Conservation (phyloP, 1,140 invertebrate species). For the Drosophila parvula region DNA sequence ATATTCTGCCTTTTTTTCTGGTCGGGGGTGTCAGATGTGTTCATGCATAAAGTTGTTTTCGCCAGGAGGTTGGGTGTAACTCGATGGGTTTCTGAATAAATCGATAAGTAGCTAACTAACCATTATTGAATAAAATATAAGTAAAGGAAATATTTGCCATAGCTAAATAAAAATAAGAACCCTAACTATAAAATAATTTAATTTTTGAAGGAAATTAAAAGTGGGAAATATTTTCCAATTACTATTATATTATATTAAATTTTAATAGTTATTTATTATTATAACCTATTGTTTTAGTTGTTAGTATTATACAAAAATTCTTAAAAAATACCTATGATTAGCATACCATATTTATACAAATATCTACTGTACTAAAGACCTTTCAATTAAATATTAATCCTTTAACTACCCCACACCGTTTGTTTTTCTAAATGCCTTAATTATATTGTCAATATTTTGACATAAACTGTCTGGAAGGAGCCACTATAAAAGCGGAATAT, state of each 20-base stretch:
- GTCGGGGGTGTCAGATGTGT: constrained; percentile 68
- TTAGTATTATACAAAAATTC: background rate
- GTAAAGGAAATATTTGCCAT: background rate
- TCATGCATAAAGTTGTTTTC: constrained; percentile 63
- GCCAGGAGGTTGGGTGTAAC: background rate
- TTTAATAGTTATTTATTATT: too few species aligned
- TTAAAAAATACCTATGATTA: background rate
- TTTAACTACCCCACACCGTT: constrained; percentile 8
- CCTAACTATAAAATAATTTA: too few species aligned
- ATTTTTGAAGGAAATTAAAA: too few species aligned
- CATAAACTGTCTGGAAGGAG: background rate
- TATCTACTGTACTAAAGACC: background rate
- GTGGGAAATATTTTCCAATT: too few species aligned
- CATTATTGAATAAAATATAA: background rate
- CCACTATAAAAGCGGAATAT: constrained; percentile 36
- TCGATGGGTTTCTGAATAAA: background rate
- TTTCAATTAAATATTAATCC: background rate
- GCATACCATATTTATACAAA: background rate
- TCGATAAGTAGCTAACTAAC: constrained; percentile 4
- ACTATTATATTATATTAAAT: too few species aligned
- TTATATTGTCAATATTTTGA: constrained; percentile 67
- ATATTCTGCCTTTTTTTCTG: constrained; percentile 3
- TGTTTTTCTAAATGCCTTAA: constrained; percentile 9
- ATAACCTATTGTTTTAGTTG: too few species aligned
- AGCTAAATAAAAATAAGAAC: background rate